Evolutionary conservation across 2,888 invertebrate genomes (phyloP).

Genomic region (Aradus depressus): DNA sequence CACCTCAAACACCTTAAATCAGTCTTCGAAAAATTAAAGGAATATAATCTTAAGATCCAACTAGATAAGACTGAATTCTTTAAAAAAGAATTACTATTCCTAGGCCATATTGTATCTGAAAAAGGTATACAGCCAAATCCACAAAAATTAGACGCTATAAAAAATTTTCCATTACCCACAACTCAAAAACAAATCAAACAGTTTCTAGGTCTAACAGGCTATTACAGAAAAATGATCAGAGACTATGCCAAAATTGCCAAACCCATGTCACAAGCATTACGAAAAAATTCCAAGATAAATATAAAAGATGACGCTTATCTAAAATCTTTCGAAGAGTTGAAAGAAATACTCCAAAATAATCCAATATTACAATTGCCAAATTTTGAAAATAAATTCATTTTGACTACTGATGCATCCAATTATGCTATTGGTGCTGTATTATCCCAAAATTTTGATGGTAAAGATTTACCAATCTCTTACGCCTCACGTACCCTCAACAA

Average conservation of each 20-base stretch:
- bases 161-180: constrained; percentile 13
- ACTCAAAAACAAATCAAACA: constrained; percentile 10
- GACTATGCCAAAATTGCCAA: constrained; percentile 29
- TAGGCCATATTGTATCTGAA: constrained; percentile 13
- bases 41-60: constrained; percentile 19
- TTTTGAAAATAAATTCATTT: constrained; percentile 14
- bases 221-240: constrained; percentile 32
- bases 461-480: constrained; percentile 35
- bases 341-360: constrained; percentile 8
- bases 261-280: neutral
- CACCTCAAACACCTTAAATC: neutral
- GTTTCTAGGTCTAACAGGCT: constrained; percentile 32
- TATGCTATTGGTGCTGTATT: constrained; percentile 33
- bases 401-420: constrained; percentile 32
- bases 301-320: constrained; percentile 25
- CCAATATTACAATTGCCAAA: constrained; percentile 28
- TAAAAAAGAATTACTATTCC: constrained; percentile 14
- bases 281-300: neutral
- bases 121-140: constrained; percentile 5
- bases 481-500: constrained; percentile 33
- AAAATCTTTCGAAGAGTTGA: no score
- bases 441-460: constrained; percentile 30
- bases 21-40: constrained; percentile 4
- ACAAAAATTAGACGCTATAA: constrained; percentile 8
- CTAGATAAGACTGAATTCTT: constrained; percentile 21